Percentiles rank a stretch among this genome's conserved stretches.
phyloP scores from a whole-genome alignment of 2,797 vertebrate species.

The Aeoliscus strigatus region DNA sequence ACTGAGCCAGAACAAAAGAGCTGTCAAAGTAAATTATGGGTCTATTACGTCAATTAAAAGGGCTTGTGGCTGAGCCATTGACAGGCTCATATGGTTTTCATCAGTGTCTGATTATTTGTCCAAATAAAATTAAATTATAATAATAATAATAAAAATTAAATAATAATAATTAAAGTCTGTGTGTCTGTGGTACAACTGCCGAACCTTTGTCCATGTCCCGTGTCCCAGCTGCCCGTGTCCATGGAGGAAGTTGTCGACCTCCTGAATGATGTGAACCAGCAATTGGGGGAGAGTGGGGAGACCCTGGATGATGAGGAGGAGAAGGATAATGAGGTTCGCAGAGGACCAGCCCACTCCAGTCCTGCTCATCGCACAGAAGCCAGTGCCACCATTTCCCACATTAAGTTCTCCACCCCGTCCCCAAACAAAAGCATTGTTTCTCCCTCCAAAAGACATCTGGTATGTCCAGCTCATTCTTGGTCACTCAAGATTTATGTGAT shows the following conservation, averaged over 20 bases:
- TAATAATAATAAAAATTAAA: no score
- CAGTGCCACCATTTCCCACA: slow-evolving; percentile 60
- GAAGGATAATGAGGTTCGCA: slow-evolving; percentile 33
- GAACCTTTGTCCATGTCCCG: slow-evolving; percentile 19
- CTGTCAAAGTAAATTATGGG: no score
- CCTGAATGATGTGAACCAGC: slow-evolving; percentile 87
- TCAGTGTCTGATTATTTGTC: no score
- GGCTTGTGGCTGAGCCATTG: no score
- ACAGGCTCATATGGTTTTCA: no score
- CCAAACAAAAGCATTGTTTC: slow-evolving; percentile 83
- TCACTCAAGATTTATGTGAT: not conserved
- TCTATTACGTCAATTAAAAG: no score
- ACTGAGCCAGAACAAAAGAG: no score
- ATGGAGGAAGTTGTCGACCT: slow-evolving; percentile 88
- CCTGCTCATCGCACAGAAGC: slow-evolving; percentile 75
- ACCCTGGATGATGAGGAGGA: slow-evolving; percentile 64
- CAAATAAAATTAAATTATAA: no score
- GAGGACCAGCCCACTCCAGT: slow-evolving; percentile 68
- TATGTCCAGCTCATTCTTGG: slow-evolving; percentile 43
- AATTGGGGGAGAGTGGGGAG: slow-evolving; percentile 81
- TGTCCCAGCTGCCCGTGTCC: slow-evolving; percentile 82
- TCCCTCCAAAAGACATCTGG: slow-evolving; percentile 86
- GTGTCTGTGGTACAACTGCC: no score
- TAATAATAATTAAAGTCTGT: no score
- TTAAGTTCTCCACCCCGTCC: slow-evolving; percentile 86